Evolutionary conservation across 1,140 invertebrate species (phyloP).

Genomic region (Ceratosolen fusciceps): DNA sequence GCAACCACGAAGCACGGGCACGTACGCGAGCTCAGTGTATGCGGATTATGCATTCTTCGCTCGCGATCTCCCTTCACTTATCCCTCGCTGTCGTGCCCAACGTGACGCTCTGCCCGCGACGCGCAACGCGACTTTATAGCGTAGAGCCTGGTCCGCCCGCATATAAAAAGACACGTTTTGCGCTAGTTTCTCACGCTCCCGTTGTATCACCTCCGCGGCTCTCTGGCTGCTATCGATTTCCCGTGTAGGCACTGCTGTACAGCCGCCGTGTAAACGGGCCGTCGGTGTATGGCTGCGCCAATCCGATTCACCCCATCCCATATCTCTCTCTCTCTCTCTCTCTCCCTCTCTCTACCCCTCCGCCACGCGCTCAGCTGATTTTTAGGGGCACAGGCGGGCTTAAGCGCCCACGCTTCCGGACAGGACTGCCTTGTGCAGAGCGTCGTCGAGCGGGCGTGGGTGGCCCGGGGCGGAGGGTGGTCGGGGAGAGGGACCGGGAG

Average conservation of each 20-base stretch:
- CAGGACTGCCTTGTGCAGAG: not conserved
- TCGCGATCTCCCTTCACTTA: not conserved
- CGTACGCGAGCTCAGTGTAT: no score
- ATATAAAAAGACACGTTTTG: not conserved
- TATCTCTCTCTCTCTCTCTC: no score
- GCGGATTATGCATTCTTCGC: not conserved
- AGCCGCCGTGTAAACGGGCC: not conserved
- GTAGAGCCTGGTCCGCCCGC: not conserved
- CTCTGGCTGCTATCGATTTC: not conserved
- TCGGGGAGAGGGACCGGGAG: not conserved
- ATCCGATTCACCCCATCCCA: not conserved
- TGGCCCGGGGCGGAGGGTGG: no score
- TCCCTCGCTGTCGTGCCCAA: not conserved
- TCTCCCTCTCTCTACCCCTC: no score
- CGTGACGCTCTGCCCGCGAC: no score
- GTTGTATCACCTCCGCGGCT: not conserved
- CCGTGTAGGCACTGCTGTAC: no score
- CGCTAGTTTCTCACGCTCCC: not conserved
- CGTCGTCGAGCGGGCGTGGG: no score
- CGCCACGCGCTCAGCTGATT: conserved; percentile 2
- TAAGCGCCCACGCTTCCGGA: not conserved
- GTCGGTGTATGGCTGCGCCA: not conserved
- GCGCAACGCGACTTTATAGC: not conserved
- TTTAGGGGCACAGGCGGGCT: not conserved
- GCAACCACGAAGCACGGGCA: no score